phyloP scores from a whole-genome alignment of 2,113 vertebrate genomes.

The Gyps fulvus region DNA sequence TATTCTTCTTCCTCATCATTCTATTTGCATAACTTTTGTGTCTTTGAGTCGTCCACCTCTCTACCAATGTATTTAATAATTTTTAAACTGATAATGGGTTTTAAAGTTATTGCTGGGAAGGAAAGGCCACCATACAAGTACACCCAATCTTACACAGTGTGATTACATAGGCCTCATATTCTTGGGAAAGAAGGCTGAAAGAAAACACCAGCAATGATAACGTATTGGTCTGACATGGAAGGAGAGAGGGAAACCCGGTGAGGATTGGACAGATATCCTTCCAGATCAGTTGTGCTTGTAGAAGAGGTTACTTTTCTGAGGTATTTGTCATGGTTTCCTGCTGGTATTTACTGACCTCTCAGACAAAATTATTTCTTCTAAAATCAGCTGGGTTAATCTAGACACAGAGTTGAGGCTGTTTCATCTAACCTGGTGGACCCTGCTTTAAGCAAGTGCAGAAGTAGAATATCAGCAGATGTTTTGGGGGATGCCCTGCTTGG shows the following conservation, averaged over 20 bases:
- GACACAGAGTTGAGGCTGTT: neutral
- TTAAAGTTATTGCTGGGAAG: neutral
- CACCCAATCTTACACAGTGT: neutral
- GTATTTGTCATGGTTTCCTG: neutral
- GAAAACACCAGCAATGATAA: neutral
- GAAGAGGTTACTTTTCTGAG: neutral
- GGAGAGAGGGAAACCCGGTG: neutral
- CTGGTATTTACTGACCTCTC: neutral
- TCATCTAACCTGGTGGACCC: neutral
- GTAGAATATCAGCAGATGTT: neutral
- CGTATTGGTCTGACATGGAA: neutral
- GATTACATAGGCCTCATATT: neutral
- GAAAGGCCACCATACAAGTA: neutral
- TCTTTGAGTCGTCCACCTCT: neutral
- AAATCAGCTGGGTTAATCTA: neutral
- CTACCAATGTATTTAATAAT: neutral
- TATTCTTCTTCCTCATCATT: neutral
- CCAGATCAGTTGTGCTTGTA: neutral
- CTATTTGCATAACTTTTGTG: neutral
- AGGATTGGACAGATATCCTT: neutral
- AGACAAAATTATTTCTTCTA: neutral
- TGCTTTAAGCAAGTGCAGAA: neutral
- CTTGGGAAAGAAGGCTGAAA: neutral
- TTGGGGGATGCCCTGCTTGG: neutral
- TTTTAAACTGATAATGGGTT: neutral